Base-by-base conservation (phyloP, 2,888 invertebrate genomes). In the Drosophila antonietae region DNA sequence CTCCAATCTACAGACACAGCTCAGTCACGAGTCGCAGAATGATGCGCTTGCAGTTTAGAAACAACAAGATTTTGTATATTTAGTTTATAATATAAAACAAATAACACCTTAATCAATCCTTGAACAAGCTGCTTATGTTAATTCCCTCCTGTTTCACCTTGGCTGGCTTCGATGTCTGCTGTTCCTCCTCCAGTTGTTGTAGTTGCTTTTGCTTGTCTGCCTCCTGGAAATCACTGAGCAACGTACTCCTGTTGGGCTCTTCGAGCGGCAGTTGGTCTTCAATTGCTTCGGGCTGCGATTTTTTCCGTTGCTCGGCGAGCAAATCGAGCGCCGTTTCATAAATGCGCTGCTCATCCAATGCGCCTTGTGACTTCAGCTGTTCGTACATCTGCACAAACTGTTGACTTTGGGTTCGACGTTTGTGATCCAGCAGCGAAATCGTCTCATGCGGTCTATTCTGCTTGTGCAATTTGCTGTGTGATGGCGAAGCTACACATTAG, bases 1-100 rank as follows among this genome's bases (percentile, higher is more conserved):
- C 33, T 96, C 97, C 39, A 98, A 99, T 93, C 94, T 99, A 46
- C 98, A 99, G 93, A 98, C 97, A 7, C 97, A 98, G 89, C 93
- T 98, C 8, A 97, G 96, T 81, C 97, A 97, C 88, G 97, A 97
- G 93, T 95, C 96, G 23, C 96, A 96, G 92, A 96, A 95, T 91
- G 97, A 97, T 94, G 97, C 96, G 8, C 93, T 97, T 72, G 96
- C 96, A 79, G 92, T 93, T 77, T 92, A 88, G 75, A 55, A 43
- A 52, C n/a, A 18, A 14, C n/a, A 31, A 14, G 28, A 60, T 23
- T 46, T 41, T 73, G 37, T 84, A 72, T 81, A 85, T 74, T 82
- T 66, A 75, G 73, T 80, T 68, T 55, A 70, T 57, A 46, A 61
- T 68, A 68, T 46, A 31, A 6, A 44, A 39, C 47, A 55, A 60